Base-by-base conservation (phyloP, 1,140 invertebrate genomes). In the Pteromalus puparum region DNA sequence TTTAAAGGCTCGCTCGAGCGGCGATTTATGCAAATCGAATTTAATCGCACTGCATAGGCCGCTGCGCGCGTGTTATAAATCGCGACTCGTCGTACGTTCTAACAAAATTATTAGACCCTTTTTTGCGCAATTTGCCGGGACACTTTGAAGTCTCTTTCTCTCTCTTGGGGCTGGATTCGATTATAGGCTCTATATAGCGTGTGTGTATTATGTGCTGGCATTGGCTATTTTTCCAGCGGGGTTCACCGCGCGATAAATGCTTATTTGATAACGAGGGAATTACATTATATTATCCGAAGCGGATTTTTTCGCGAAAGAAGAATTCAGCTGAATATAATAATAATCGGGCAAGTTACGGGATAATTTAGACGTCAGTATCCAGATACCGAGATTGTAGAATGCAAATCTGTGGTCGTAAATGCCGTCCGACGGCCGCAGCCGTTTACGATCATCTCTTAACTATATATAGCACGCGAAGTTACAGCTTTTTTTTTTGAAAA, bases 21-120 rank as follows among this genome's bases (percentile, higher is more conserved):
- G 15, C 26, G 28, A 74, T 18, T 74, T 74, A 38, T 30, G 28
- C 72, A n/a, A 74, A 74, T 74, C 15, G 72, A 74, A 74, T 34
- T n/a, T 21, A 18, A 2, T 42, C 28, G 28, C 48, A 34, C 30
- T 9, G 53, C n/a, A n/a, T n/a, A n/a, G n/a, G n/a, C n/a, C n/a
- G n/a, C n/a, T n/a, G n/a, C n/a, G n/a, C 53, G 21, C 53, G 53
- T 21, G 53, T 61, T n/a, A n/a, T n/a, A 61, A 61, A 61, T 61
- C 53, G 53, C 21, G 53, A n/a, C 21, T 61, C 53, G 21, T 21
- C 15, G 15, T 18, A 4, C 18, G 0, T 2, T 61, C 0, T 61
- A 61, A 61, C 53, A 1, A 61, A 21, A 61, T 61, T 61, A 61
- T 61, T n/a, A n/a, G 53, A 61, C 34, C 30, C 72, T 38, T 21